Evolutionary conservation across 2,888 invertebrate species (phyloP), one percentile per base, ranked within the genome.

Genomic region (Caenorhabditis afra): DNA sequence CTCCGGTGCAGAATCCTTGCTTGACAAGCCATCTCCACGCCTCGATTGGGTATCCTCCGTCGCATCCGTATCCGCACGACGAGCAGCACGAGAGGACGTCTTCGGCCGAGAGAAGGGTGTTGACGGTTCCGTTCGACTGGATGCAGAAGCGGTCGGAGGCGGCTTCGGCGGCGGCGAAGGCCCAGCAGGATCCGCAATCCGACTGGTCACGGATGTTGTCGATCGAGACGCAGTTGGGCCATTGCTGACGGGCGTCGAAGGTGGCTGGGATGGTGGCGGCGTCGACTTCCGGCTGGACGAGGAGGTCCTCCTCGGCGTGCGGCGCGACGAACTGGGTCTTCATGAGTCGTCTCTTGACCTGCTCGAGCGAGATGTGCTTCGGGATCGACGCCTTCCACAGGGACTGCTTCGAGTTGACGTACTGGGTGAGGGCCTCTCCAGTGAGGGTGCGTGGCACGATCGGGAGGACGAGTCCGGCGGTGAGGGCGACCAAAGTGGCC

Each of bases 151-250:
- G 86, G 85, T 92, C 92, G 16, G 91, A 90, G 88, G 91, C 91
- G 52, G 91, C 91, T 80, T 91, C 91, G 8, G 91, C 91, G 58
- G 92, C 91, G 37, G 91, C 91, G 85, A 92, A 91, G 0, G 92
- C 91, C 95, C 95, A 96, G 91, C 96, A 96, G 47, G 95, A 95
- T 29, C 96, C 82, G 65, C 85, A 85, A 10, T 78, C 73, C n/a
- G 83, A 82, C 73, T 85, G 85, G 53, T 85, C 85, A 62, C 82
- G 73, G 59, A 85, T 83, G 65, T 64, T 73, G 55, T 71, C 75
- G 73, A 85, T 79, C 22, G 78, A 67, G 16, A 57, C 41, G 66
- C 85, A 85, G 39, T 75, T 68, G 55, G 82, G 77, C 85, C 85
- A 85, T 49, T 77, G 73, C 10, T 47, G 64, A 47, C 81, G 76